Percentiles rank a stretch among this genome's conserved stretches.
Evolutionary conservation across 2,888 invertebrate species (phyloP).

Genomic region (Philhelius pedissequus): DNA sequence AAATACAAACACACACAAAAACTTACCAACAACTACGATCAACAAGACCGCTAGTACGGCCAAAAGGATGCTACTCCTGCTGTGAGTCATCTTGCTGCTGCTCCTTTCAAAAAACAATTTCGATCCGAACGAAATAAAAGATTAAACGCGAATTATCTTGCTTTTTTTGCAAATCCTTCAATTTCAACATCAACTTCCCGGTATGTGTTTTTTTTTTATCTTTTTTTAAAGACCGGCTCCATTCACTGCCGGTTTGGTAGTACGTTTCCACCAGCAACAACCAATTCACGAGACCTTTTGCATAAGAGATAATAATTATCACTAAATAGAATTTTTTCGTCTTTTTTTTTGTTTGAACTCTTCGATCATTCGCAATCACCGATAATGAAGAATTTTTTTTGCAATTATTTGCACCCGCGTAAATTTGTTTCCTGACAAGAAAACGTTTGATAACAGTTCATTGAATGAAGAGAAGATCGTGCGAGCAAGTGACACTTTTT

Average conservation of each 20-base stretch:
- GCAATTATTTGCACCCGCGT: constrained; percentile 31
- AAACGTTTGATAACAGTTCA: constrained; percentile 62
- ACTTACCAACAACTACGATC: constrained; percentile 37
- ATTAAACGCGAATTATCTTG: not conserved
- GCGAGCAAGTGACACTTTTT: constrained; percentile 30
- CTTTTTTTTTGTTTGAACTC: not conserved
- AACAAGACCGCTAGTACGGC: constrained; percentile 13
- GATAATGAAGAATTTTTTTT: not conserved
- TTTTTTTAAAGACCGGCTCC: constrained; percentile 7
- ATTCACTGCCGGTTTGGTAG: constrained; percentile 25
- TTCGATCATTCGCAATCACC: constrained; percentile 26
- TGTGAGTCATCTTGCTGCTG: constrained; percentile 21
- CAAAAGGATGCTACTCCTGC: constrained; percentile 23
- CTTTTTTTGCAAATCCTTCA: constrained; percentile 1
- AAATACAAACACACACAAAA: not conserved
- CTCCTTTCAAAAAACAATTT: constrained; percentile 8
- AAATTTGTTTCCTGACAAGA: constrained; percentile 33
- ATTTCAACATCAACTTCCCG: not conserved
- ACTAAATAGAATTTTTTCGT: not conserved
- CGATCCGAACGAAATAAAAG: not conserved
- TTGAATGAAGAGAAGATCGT: constrained; percentile 44
- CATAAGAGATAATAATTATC: constrained; percentile 19
- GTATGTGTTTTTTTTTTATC: not conserved
- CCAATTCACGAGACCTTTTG: not conserved
- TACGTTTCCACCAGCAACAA: not conserved